phyloP scores from a whole-genome alignment of 1,140 invertebrate genomes.

The Steinernema khuongi region DNA sequence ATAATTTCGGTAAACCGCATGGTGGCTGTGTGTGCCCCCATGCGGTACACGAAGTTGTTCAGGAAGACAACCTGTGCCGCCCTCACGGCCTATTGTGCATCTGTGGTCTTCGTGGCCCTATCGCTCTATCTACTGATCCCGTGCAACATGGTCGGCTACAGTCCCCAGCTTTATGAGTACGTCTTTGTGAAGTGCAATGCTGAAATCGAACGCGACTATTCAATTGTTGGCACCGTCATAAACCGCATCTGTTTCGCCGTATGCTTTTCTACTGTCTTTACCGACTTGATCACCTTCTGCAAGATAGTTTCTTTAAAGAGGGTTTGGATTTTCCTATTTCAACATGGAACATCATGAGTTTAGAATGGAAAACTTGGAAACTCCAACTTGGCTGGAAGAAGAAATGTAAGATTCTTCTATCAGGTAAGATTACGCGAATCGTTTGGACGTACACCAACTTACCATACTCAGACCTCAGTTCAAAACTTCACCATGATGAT shows the following conservation, averaged over 20 bases:
- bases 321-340: background rate
- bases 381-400: too few relatives aligned
- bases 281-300: background rate
- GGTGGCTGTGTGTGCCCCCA: background rate
- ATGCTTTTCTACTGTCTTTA: background rate
- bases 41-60: background rate
- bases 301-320: background rate
- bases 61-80: background rate
- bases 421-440: background rate
- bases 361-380: background rate
- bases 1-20: background rate
- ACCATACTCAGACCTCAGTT: background rate
- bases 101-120: background rate
- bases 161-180: background rate
- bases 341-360: background rate
- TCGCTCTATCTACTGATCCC: background rate
- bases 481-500: conserved; percentile 4
- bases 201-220: background rate
- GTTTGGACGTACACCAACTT: background rate
- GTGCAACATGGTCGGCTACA: conserved; percentile 4
- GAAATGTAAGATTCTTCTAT: background rate
- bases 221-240: background rate
- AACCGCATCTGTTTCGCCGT: background rate
- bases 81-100: background rate
- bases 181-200: background rate